Base-by-base conservation (phyloP, 2,888 invertebrate genomes). In the Rotaria magnacalcarata region DNA sequence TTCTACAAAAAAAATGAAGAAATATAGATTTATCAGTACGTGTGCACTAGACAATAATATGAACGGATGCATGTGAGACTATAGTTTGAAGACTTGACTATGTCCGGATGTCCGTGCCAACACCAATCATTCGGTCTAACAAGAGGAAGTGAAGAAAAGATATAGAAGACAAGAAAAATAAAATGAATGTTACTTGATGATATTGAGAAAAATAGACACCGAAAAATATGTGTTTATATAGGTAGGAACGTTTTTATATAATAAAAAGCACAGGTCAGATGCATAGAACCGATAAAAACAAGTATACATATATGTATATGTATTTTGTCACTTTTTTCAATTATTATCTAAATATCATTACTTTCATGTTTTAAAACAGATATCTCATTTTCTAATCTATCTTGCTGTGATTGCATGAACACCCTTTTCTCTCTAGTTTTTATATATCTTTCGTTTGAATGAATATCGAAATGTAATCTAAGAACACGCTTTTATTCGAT, bases 101-200 rank as follows among this genome's bases (percentile, higher is more conserved):
- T 67, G 67, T 67, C 67, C 67, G 67, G 67, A 67, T 67, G 67
- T 67, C 67, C 67, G 67, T 67, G 67, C 34, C 67, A 67, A 67
- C 34, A 67, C 67, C 67, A 34, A 67, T 34, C 67, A 34, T 67
- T 67, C 34, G 16, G 34, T 67, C 27, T 14, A 19, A 67, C 67
- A 34, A 67, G 34, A 67, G 67, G 67, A 67, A 67, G 67, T 67
- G 34, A 67, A 67, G 34, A 19, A 27, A 67, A 16, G 67, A 27
- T 41, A 34, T 27, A 27, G 34, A 67, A 60, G 19, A 24, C 27
- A 34, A 41, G 34, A 5, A 34, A 34, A 67, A 67, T 19, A 34
- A 67, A 67, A 41, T 34, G 34, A 67, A 19, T 67, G 19, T 67
- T 67, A 34, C 14, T 14, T 34, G 5, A 67, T 19, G 16, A 41